phyloP scores from a whole-genome alignment of 2,888 invertebrate genomes.

The Dryadula phaetusa region DNA sequence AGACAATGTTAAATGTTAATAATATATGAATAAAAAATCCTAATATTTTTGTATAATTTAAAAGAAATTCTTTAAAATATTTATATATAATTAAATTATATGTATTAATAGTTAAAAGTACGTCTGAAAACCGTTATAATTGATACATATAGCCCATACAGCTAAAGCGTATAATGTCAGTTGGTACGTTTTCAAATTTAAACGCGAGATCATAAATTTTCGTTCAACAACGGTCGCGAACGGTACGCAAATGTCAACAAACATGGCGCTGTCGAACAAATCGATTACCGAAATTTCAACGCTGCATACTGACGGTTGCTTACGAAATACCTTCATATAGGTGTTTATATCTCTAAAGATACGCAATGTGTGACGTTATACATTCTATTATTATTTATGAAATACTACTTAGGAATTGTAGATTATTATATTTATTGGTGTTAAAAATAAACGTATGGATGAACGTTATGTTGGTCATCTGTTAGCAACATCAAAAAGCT shows the following conservation, averaged over 20 bases:
- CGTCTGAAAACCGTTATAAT: constrained; percentile 43
- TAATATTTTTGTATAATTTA: too few species aligned
- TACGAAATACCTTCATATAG: constrained; percentile 42
- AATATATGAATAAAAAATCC: neutral
- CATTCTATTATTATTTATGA: constrained; percentile 24
- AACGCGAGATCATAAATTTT: constrained; percentile 63
- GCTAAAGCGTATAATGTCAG: constrained; percentile 50
- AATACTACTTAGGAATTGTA: constrained; percentile 12
- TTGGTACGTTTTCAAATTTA: constrained; percentile 59
- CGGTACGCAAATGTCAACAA: constrained; percentile 72
- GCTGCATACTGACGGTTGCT: constrained; percentile 47
- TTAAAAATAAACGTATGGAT: constrained; percentile 29
- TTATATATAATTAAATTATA: too few species aligned
- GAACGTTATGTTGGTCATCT: constrained; percentile 1
- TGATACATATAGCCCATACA: constrained; percentile 44
- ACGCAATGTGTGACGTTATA: constrained; percentile 13
- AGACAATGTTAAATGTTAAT: neutral
- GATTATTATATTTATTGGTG: constrained; percentile 20
- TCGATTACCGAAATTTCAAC: constrained; percentile 70
- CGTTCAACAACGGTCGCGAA: constrained; percentile 58
- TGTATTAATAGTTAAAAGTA: too few species aligned
- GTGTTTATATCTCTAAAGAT: constrained; percentile 30
- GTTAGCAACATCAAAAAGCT: constrained; percentile 8
- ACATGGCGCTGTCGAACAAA: constrained; percentile 66
- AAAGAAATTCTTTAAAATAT: too few species aligned